A percentile compares a stretch with the other conserved stretches of the same genome.
phyloP scores from a whole-genome alignment of 1,140 invertebrate species.

The Saxidomus purpurata region DNA sequence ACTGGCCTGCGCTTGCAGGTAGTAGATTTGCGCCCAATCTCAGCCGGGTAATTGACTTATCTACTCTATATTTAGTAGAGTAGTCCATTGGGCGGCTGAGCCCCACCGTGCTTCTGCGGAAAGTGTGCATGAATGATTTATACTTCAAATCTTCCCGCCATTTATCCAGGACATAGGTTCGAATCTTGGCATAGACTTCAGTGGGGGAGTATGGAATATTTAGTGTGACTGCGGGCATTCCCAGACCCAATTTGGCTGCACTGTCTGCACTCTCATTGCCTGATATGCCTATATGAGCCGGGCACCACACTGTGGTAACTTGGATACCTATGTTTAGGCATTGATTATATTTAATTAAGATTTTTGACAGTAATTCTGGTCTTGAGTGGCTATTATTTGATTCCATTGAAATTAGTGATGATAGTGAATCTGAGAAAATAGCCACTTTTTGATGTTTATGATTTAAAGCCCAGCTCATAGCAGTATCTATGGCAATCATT shows the following conservation, averaged over 20 bases:
- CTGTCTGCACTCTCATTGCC: slow-evolving; percentile 9
- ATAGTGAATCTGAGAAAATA: slow-evolving; percentile 21
- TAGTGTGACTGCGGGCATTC: background rate
- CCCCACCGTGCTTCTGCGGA: too few relatives aligned
- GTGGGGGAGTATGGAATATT: background rate
- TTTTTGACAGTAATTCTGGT: background rate
- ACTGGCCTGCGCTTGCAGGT: too few relatives aligned
- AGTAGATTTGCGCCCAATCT: too few relatives aligned
- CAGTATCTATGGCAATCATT: background rate
- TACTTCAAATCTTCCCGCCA: too few relatives aligned
- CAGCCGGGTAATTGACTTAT: too few relatives aligned
- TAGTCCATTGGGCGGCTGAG: too few relatives aligned
- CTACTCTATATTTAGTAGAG: too few relatives aligned
- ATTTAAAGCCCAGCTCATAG: background rate
- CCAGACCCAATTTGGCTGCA: background rate
- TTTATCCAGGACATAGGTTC: too few relatives aligned
- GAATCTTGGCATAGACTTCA: too few relatives aligned
- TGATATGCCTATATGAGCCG: slow-evolving; percentile 1
- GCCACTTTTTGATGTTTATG: background rate
- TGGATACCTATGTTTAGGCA: background rate
- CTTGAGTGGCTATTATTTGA: background rate
- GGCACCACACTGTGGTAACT: slow-evolving; percentile 21
- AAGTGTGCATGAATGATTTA: too few relatives aligned
- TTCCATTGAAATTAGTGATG: background rate
- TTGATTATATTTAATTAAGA: background rate